Conservation (phyloP, 2,113 vertebrate genomes). For the Psephotus haematonotus region DNA sequence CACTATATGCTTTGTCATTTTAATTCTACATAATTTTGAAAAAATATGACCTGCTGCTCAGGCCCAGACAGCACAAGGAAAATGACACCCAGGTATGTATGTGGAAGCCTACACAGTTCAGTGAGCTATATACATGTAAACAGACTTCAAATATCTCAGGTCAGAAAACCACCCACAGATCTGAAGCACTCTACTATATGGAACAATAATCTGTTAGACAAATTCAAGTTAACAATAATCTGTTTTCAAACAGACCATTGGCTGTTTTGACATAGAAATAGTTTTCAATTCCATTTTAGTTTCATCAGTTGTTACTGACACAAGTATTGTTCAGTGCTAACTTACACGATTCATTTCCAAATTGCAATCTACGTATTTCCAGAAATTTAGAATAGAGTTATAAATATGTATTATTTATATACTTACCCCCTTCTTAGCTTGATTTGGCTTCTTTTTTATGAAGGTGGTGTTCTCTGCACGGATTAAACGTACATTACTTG, state of each 20-base stretch:
- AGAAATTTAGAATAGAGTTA: not conserved
- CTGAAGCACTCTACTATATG: not conserved
- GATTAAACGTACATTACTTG: conserved; percentile 1
- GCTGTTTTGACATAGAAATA: not conserved
- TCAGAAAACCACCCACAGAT: not conserved
- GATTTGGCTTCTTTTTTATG: conserved; percentile 81
- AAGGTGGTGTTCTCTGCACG: conserved; percentile 75
- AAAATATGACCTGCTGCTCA: not conserved
- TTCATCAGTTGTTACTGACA: not conserved
- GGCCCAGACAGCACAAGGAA: not conserved
- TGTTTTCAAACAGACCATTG: not conserved
- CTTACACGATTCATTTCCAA: not conserved
- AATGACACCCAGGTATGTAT: not conserved
- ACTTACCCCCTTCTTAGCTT: conserved; percentile 78
- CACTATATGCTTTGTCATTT: not conserved
- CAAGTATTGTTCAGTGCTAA: not conserved
- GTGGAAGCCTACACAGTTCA: not conserved
- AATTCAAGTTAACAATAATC: not conserved
- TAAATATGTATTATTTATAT: not conserved
- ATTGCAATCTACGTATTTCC: not conserved
- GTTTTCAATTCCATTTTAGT: not conserved
- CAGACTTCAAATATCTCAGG: not conserved
- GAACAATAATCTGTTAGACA: not conserved
- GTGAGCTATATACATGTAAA: not conserved
- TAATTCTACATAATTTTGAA: not conserved